Evolutionary conservation across 2,113 vertebrate species (phyloP), one percentile per base, ranked within the genome.

Genomic region (Semnopithecus entellus): DNA sequence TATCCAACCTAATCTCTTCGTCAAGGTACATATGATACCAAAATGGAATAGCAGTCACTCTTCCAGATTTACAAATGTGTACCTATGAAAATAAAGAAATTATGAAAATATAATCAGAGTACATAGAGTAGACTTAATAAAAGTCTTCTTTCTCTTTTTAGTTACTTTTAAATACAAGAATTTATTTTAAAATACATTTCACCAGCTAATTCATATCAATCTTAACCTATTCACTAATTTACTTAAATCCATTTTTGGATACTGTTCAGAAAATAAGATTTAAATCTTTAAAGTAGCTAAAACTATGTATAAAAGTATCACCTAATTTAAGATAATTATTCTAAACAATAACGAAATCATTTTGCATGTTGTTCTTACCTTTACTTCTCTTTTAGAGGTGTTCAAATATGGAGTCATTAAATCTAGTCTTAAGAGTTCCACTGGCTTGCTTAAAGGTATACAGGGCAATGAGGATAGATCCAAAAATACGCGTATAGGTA

Each of bases 21-120:
- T 99, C 99, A 70, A 99, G 98, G 95, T 99, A 97, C 85, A 99
- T 98, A 45, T 99, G 99, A 97, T 99, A 99, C 99, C 99, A 99
- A 98, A 99, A 99, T 32, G 99, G 99, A 96, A 99, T 92, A 6
- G 99, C 99, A 1, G 99, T 99, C 87, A 99, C 96, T 88, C 90
- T 98, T 87, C 99, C 99, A 1, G 99, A 98, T 85, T 98, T 98
- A 83, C 97, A 99, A 48, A 99, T 98, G 81, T 97, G 98, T 38
- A 99, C 99, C 99, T 99, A 97, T 8, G 48, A 72, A 97, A 96
- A 85, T 90, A 40, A 95, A 91, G 66, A 97, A 90, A 92, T 35
- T 17, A 30, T 23, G 35, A 88, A 92, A 85, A 90, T 45, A 84
- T 89, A 55, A 84, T 89, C 61, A 94, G 25, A 13, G 40, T 66